phyloP scores from a whole-genome alignment of 2,888 invertebrate species.

The Aethes cnicana region DNA sequence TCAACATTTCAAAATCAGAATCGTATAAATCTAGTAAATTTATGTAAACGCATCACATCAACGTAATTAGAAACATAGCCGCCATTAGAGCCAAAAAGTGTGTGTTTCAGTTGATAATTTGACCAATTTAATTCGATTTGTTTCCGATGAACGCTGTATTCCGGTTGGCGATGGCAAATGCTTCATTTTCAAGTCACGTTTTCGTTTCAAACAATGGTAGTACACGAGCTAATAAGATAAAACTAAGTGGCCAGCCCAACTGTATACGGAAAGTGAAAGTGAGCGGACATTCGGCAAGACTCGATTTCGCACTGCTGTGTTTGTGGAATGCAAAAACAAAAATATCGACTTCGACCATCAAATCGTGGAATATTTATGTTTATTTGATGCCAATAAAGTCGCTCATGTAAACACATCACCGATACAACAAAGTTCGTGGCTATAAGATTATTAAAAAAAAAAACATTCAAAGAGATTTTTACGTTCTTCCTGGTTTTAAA shows the following conservation, averaged over 20 bases:
- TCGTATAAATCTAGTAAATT: too few relatives aligned
- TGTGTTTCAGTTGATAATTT: not conserved
- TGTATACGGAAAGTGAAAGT: constrained; percentile 54
- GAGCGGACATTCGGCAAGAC: constrained; percentile 55
- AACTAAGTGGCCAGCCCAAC: constrained; percentile 38
- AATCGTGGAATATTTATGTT: too few relatives aligned
- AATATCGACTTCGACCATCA: too few relatives aligned
- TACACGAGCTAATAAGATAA: constrained; percentile 53
- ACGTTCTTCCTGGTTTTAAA: too few relatives aligned
- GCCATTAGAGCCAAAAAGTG: constrained; percentile 9
- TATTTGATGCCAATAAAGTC: too few relatives aligned
- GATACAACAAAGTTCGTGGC: too few relatives aligned
- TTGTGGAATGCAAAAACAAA: constrained; percentile 38
- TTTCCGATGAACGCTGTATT: constrained; percentile 7
- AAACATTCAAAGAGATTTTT: too few relatives aligned
- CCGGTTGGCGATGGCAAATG: not conserved
- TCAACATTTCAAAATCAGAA: too few relatives aligned
- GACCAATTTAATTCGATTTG: constrained; percentile 13
- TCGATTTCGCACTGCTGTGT: constrained; percentile 64
- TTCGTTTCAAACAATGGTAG: constrained; percentile 37
- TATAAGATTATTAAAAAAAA: too few relatives aligned
- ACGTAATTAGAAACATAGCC: constrained; percentile 9
- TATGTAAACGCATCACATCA: not conserved
- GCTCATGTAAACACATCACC: too few relatives aligned
- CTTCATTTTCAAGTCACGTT: constrained; percentile 10